These are phyloP conservation scores for Serranochromis macrocephalus DNA, from an alignment of 2,113 vertebrate species.

Conservation along the genomic window DNA sequence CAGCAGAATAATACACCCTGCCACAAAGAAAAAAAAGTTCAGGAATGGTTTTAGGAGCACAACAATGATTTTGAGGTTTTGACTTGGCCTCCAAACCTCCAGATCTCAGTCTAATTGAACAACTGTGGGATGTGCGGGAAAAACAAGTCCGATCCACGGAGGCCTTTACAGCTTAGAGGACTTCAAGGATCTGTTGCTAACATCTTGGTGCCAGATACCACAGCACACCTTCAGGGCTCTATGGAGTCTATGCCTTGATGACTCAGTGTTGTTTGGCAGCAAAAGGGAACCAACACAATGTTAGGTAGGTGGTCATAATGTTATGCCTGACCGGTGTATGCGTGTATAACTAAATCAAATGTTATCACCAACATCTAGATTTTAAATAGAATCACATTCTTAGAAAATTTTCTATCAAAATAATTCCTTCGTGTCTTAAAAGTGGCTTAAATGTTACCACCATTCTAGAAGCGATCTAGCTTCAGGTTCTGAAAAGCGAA, in stretches of 20 bases:
- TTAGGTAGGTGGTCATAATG: background rate
- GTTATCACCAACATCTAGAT: background rate
- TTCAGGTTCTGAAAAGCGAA: background rate
- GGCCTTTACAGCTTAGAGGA: background rate
- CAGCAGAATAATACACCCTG: background rate
- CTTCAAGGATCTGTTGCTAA: background rate
- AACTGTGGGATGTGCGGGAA: background rate
- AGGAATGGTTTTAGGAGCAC: background rate
- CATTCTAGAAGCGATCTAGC: background rate
- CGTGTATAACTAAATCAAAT: background rate
- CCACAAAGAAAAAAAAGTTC: background rate
- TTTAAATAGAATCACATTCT: background rate
- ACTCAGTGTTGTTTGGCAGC: background rate
- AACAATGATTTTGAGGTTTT: background rate
- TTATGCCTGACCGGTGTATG: background rate
- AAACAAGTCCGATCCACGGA: background rate
- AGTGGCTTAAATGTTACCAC: background rate
- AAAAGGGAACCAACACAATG: background rate
- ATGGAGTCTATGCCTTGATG: background rate
- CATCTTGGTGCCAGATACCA: background rate
- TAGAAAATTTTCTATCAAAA: background rate
- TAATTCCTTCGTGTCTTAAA: background rate
- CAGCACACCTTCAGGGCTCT: background rate
- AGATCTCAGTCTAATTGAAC: background rate
- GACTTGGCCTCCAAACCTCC: rapidly evolving